Percentiles rank a stretch among this genome's conserved stretches.
phyloP scores from a whole-genome alignment of 2,113 vertebrate genomes.

The human (Homo sapiens) region DNA sequence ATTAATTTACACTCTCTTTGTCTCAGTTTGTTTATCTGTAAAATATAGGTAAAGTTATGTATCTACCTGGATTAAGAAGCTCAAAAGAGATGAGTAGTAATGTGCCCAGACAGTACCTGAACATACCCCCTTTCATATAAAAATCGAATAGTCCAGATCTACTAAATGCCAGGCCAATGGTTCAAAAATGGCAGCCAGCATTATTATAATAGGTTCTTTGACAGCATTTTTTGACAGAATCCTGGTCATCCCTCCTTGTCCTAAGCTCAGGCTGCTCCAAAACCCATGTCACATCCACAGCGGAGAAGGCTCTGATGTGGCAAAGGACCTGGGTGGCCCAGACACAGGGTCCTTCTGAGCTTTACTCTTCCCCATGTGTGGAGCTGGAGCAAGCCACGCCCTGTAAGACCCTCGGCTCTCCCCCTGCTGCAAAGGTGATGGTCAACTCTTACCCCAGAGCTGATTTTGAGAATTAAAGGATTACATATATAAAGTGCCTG shows the following conservation, averaged over 20 bases:
- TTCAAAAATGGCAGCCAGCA: not conserved
- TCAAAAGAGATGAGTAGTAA: not conserved
- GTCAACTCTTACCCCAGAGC: not conserved
- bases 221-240: not conserved
- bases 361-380: rapidly evolving
- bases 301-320: not conserved
- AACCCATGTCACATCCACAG: not conserved
- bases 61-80: not conserved
- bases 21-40: slow-evolving; percentile 9
- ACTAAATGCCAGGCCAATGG: not conserved
- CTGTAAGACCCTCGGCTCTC: not conserved
- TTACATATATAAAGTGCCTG: not conserved
- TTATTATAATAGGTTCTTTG: not conserved
- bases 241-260: not conserved
- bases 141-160: not conserved
- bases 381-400: not conserved
- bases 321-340: not conserved
- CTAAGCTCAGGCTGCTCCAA: not conserved
- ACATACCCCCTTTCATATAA: not conserved
- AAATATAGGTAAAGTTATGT: not conserved
- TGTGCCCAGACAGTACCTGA: not conserved
- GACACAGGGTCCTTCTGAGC: not conserved
- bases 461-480: not conserved
- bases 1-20: not conserved
- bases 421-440: not conserved